phyloP scores from a whole-genome alignment of 2,113 vertebrate species.

The Oryctolagus cuniculus region mOryCun1.1 NC_091432.1:214060001-214060500 shows the following conservation, averaged over 20 bases:
- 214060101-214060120: constrained; percentile 94
- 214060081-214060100: constrained; percentile 95
- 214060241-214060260: constrained; percentile 62
- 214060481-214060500: constrained; percentile 16
- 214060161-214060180: constrained; percentile 93
- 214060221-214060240: constrained; percentile 92
- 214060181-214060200: constrained; percentile 92
- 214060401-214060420: background rate
- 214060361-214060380: constrained; percentile 3
- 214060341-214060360: constrained; percentile 23
- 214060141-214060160: constrained; percentile 96
- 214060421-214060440: constrained; percentile 16
- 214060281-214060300: background rate
- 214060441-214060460: constrained; percentile 20
- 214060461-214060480: constrained; percentile 49
- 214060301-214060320: constrained; percentile 16
- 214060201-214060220: constrained; percentile 92
- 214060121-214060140: constrained; percentile 94
- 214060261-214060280: background rate
- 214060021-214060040: constrained; percentile 95
- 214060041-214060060: constrained; percentile 95
- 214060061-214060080: constrained; percentile 95
- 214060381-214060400: background rate
- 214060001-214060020: constrained; percentile 94
- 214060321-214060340: constrained; percentile 30